phyloP scores from a whole-genome alignment of 2,113 vertebrate genomes.

The Nycticorax nycticorax region DNA sequence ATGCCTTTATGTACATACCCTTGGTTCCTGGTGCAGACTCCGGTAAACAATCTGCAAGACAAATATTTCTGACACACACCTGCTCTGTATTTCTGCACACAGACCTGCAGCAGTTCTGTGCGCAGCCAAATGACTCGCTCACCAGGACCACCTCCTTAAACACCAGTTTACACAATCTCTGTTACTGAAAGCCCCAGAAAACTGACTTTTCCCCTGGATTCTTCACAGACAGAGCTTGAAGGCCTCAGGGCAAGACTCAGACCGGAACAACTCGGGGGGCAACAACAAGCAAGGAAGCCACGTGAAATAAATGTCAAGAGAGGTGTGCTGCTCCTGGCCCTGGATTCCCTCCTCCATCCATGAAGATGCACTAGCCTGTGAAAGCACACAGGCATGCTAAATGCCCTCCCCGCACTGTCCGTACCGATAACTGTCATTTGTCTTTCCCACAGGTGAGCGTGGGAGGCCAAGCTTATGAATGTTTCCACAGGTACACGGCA shows the following conservation, averaged over 20 bases:
- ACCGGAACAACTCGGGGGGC: neutral
- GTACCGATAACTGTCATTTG: neutral
- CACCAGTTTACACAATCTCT: neutral
- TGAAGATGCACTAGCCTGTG: neutral
- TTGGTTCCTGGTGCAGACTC: neutral
- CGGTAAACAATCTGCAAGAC: neutral
- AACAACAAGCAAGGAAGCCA: neutral
- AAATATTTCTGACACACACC: neutral
- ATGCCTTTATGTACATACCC: neutral
- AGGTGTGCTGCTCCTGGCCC: neutral
- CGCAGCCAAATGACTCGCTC: accelerated
- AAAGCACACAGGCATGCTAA: neutral
- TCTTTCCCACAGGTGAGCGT: neutral
- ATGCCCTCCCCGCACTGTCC: neutral
- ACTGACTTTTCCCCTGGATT: neutral
- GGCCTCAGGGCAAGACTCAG: neutral
- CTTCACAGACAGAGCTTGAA: neutral
- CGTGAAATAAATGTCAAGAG: neutral
- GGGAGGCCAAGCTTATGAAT: neutral
- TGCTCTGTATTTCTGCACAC: neutral
- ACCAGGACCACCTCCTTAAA: neutral
- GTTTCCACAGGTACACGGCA: neutral
- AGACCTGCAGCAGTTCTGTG: neutral
- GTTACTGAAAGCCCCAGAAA: neutral
- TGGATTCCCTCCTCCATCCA: neutral